These are phyloP conservation scores for Cathartes aura DNA, from an alignment of 2,113 vertebrate genomes.

Conservation along the genomic window DNA sequence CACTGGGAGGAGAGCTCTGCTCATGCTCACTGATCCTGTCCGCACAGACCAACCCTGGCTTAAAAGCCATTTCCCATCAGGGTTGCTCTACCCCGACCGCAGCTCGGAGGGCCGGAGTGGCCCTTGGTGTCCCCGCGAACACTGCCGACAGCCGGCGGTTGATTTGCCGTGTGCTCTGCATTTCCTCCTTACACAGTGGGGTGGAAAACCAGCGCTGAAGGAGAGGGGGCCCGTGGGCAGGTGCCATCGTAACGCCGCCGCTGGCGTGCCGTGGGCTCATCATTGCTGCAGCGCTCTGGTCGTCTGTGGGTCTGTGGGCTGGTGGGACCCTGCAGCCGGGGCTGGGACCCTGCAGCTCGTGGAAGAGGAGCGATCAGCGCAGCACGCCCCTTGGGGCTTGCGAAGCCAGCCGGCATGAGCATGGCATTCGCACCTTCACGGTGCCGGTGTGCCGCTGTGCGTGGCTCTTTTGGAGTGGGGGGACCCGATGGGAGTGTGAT, in stretches of 20 bases:
- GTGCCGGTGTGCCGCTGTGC: neutral
- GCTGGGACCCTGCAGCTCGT: neutral
- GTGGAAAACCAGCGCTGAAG: neutral
- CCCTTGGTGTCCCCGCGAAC: neutral
- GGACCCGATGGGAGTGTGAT: neutral
- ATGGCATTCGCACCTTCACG: neutral
- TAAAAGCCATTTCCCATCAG: neutral
- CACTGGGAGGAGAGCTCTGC: neutral
- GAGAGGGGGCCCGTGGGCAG: neutral
- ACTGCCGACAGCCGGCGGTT: neutral
- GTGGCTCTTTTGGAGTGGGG: neutral
- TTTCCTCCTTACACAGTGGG: neutral
- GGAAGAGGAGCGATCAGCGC: too few relatives aligned
- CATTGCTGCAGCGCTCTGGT: rapidly evolving
- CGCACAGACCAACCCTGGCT: neutral
- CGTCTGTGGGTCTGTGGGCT: neutral
- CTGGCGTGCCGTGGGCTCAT: neutral
- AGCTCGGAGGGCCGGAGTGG: too few relatives aligned
- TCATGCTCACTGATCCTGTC: neutral
- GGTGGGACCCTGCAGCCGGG: neutral
- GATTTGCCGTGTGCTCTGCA: neutral
- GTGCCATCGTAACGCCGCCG: rapidly evolving
- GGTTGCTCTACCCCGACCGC: neutral
- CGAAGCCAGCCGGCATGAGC: neutral
- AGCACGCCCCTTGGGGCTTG: rapidly evolving